phyloP scores from a whole-genome alignment of 2,888 invertebrate genomes.

The Cryptops parisi region DNA sequence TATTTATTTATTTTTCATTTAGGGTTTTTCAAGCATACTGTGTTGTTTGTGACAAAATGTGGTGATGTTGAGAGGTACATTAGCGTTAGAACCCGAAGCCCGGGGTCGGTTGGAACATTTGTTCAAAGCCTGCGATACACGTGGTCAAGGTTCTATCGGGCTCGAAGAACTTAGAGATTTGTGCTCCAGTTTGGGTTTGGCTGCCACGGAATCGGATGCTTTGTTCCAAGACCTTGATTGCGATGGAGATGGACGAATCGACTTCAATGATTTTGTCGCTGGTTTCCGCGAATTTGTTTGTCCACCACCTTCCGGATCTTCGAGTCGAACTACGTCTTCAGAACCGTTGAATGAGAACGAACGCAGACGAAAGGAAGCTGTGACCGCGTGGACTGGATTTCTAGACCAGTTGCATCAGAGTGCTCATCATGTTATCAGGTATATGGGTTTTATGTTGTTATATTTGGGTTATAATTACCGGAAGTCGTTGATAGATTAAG shows the following conservation, averaged over 20 bases:
- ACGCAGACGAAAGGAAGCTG: slow-evolving; percentile 25
- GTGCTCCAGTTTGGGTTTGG: slow-evolving; percentile 35
- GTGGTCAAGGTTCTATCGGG: slow-evolving; percentile 32
- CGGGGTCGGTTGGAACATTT: slow-evolving; percentile 27
- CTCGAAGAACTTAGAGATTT: slow-evolving; percentile 31
- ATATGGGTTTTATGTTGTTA: too few relatives aligned
- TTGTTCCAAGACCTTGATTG: slow-evolving; percentile 39
- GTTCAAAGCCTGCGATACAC: slow-evolving; percentile 36
- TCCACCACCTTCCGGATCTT: slow-evolving; percentile 20
- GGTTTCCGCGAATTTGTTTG: slow-evolving; percentile 35
- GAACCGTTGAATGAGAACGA: slow-evolving; percentile 20
- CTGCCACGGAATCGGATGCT: slow-evolving; percentile 32
- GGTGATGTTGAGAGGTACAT: not conserved
- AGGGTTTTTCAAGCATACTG: too few relatives aligned
- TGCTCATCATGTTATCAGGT: slow-evolving; percentile 1
- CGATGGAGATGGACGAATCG: slow-evolving; percentile 39
- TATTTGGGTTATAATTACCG: too few relatives aligned
- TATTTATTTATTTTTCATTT: too few relatives aligned
- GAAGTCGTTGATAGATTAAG: too few relatives aligned
- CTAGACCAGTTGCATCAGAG: slow-evolving; percentile 22
- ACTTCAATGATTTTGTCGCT: slow-evolving; percentile 37
- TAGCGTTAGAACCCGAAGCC: not conserved
- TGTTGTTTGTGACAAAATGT: too few relatives aligned
- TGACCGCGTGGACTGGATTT: slow-evolving; percentile 28
- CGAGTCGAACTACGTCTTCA: not conserved